Conservation (phyloP, 2,113 vertebrate genomes). For the Amphilophus citrinellus region DNA sequence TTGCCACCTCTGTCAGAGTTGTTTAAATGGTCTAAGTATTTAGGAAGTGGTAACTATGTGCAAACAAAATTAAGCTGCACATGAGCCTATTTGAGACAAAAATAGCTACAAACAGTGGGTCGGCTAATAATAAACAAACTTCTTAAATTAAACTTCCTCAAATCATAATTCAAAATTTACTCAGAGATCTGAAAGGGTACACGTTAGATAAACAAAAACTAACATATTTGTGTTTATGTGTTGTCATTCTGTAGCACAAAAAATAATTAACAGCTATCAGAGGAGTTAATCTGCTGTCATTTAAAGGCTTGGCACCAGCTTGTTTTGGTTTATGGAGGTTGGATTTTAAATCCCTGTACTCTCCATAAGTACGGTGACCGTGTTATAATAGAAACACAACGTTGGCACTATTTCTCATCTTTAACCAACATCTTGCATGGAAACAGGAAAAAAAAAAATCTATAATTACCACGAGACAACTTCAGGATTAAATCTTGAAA, state of each 20-base stretch:
- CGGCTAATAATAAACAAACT: neutral
- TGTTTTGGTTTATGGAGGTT: neutral
- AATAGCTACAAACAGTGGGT: neutral
- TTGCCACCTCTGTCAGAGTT: neutral
- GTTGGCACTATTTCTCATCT: neutral
- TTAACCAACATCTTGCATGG: neutral
- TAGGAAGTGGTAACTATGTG: neutral
- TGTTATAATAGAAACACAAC: neutral
- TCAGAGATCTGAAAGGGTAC: neutral
- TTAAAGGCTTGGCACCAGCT: neutral
- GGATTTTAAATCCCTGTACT: neutral
- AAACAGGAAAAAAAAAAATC: neutral
- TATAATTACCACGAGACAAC: neutral
- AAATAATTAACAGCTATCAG: neutral
- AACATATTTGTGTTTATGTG: neutral
- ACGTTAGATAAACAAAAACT: neutral
- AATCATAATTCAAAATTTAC: constrained; percentile 6
- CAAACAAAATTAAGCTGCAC: neutral
- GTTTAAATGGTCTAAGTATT: neutral
- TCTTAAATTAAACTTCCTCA: neutral
- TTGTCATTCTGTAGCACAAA: neutral
- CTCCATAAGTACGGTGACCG: neutral
- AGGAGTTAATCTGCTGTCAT: neutral
- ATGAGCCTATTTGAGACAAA: neutral
- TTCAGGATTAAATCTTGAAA: neutral